Conservation (phyloP, 2,888 invertebrate species). For the Philereme vetulata region DNA sequence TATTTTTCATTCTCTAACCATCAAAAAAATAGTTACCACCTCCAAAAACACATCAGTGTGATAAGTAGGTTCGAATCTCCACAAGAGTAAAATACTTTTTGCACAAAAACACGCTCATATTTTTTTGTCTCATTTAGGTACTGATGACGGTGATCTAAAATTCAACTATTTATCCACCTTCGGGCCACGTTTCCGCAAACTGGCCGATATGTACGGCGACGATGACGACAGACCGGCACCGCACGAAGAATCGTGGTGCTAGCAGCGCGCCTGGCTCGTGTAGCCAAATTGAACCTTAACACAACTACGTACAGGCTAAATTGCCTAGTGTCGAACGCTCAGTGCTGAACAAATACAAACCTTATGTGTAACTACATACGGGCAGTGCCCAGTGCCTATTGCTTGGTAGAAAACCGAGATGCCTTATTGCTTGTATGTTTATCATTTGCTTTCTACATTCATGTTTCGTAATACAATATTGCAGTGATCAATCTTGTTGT, state of each 20-base stretch:
- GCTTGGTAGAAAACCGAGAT: slow-evolving; percentile 54
- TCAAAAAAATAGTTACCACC: too few species aligned
- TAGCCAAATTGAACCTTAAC: slow-evolving; percentile 59
- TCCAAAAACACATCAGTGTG: too few species aligned
- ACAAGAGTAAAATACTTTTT: slow-evolving; percentile 1
- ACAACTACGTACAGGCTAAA: slow-evolving; percentile 39
- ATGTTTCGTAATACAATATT: slow-evolving; percentile 5
- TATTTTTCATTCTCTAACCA: too few species aligned
- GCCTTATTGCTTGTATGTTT: slow-evolving; percentile 64
- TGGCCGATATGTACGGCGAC: slow-evolving; percentile 98
- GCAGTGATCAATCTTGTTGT: slow-evolving; percentile 7
- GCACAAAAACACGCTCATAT: neutral
- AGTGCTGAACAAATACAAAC: slow-evolving; percentile 28
- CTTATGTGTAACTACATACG: slow-evolving; percentile 17
- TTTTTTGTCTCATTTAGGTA: slow-evolving; percentile 77
- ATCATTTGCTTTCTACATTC: slow-evolving; percentile 37
- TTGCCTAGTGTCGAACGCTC: slow-evolving; percentile 39
- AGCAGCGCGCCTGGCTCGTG: slow-evolving; percentile 79
- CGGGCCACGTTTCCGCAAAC: slow-evolving; percentile 97
- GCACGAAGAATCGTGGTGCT: slow-evolving; percentile 94
- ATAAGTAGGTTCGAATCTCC: slow-evolving; percentile 3
- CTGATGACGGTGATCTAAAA: slow-evolving; percentile 95
- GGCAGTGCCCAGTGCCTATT: slow-evolving; percentile 43
- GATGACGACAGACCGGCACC: slow-evolving; percentile 92
- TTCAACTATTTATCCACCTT: slow-evolving; percentile 97